Base-by-base conservation (phyloP, 2,888 invertebrate species). In the Oxystoma pomonae region DNA sequence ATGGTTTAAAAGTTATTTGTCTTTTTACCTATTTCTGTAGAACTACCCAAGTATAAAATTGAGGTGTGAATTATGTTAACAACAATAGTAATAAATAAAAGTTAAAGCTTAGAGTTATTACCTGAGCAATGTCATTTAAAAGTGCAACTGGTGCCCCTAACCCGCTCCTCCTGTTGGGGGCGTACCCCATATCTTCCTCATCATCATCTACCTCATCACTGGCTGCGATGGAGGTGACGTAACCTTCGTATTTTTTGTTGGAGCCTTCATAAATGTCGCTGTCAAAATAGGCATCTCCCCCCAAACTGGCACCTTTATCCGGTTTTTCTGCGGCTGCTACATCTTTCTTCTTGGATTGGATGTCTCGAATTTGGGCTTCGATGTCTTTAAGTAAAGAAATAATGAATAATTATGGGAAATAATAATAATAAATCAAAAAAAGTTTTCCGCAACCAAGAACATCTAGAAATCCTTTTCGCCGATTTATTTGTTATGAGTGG, bases 171-270 rank as follows among this genome's bases (percentile, higher is more conserved):
- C 92, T 85, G 75, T 93, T 91, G 66, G 83, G 84, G 70, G 89
- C 86, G 67, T 87, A 86, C 2, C 90, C 88, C 71, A 89, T 86
- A 76, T 94, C 93, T 69, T 90, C 90, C 78, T 96, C 96, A 76
- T 96, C 96, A 77, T 96, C 96, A 83, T 96, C 96, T 49, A 91
- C 90, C 80, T 98, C 97, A 82, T 98, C 98, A 79, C 95, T 96
- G 0, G 96, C 91, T 57, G 96, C 96, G 78, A 98, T 98, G 0
- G 97, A 97, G 61, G 96, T 96, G 71, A 95, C 94, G 80, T 98
- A 98, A 22, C 94, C 96, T 76, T 94, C 96, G 80, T 90, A 95
- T 75, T 94, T 90, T 62, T 83, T 84, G 55, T 82, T 83, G 66
- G 85, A 84, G 65, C 87, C 89, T 78, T 94, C 95, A 78, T 98